A percentile compares a stretch with the other conserved stretches of the same genome.
Conservation (phyloP, 2,797 vertebrate genomes). For the Heteromormyrus szaboi region DNA sequence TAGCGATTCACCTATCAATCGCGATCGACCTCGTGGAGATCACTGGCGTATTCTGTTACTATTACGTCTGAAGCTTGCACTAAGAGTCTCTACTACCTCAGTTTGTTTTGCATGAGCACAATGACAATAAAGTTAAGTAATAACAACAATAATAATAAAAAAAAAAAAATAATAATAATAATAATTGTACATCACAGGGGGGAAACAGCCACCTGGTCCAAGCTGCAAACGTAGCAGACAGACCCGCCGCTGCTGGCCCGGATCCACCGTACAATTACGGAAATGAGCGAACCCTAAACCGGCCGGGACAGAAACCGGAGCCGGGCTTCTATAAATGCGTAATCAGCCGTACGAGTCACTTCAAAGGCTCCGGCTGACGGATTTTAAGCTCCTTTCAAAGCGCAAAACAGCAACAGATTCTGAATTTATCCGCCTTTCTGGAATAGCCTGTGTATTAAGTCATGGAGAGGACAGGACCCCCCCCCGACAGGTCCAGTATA, state of each 20-base stretch:
- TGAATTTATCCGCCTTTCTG: not conserved
- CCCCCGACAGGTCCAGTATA: not conserved
- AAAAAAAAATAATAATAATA: not conserved
- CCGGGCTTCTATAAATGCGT: conserved; percentile 53
- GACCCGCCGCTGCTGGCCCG: not conserved
- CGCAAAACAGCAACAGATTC: not conserved
- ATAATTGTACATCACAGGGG: not conserved
- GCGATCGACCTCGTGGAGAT: not conserved
- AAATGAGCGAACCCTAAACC: conserved; percentile 70
- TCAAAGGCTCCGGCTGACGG: not conserved
- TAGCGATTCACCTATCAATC: not conserved
- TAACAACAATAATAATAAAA: not conserved
- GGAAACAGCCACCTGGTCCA: not conserved
- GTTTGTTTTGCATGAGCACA: not conserved
- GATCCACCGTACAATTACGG: conserved; percentile 55
- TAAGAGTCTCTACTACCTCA: not conserved
- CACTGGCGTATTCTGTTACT: not conserved
- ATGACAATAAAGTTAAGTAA: not conserved
- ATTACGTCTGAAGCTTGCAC: not conserved
- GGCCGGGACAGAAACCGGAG: conserved; percentile 57
- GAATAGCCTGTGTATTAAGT: not conserved
- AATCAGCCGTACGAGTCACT: conserved; percentile 43
- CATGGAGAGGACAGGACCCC: not conserved
- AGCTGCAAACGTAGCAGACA: not conserved
- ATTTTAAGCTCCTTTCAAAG: not conserved